Evolutionary conservation across 2,113 vertebrate species (phyloP).

Genomic region (Passerina amoena): DNA sequence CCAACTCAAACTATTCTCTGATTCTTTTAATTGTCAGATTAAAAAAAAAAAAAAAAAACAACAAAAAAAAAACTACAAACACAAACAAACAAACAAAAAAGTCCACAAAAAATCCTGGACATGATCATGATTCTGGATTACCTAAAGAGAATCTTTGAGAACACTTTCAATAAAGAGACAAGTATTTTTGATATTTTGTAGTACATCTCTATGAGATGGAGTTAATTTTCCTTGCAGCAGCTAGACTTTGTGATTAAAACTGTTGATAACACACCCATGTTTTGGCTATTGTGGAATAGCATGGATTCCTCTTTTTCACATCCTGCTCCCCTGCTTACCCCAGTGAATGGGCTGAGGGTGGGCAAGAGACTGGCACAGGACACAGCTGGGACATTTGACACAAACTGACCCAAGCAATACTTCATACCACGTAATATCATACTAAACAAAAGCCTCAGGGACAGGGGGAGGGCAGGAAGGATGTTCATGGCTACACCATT

Average conservation of each 20-base stretch:
- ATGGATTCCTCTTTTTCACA: neutral
- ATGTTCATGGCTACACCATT: neutral
- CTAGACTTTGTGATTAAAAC: neutral
- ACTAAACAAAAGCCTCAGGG: neutral
- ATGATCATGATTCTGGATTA: neutral
- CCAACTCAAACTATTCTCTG: neutral
- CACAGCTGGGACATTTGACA: neutral
- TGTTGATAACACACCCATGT: neutral
- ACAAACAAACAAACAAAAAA: neutral
- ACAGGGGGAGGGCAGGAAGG: neutral
- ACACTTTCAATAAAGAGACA: neutral
- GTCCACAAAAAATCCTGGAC: neutral
- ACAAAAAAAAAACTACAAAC: neutral
- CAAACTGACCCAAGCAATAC: neutral
- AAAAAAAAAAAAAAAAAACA: no score
- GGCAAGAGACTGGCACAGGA: neutral
- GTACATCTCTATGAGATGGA: neutral
- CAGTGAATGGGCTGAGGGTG: neutral
- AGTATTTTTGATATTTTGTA: neutral
- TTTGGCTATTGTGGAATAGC: neutral
- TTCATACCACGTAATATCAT: neutral
- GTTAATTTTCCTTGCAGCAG: neutral
- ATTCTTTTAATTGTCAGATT: neutral
- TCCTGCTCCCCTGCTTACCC: neutral
- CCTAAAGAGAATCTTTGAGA: neutral